A percentile compares a stretch with the other conserved stretches of the same genome.
Evolutionary conservation across 92 coral and sea anemone genomes (phyloP).

Genomic region (Diadumene lineata): DNA sequence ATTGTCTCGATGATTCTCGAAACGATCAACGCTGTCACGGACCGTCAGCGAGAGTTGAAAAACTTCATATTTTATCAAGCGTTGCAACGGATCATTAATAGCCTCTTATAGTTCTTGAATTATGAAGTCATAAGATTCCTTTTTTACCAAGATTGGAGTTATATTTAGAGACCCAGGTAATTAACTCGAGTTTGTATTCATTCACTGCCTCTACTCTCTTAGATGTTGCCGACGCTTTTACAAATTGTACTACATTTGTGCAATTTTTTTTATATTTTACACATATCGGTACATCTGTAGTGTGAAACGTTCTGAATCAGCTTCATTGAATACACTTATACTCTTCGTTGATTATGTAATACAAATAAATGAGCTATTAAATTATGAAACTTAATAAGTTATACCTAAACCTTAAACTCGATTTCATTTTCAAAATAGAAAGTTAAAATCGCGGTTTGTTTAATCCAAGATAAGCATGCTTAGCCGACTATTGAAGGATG

Average conservation of each 20-base stretch:
- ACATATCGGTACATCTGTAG: neutral
- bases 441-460: neutral
- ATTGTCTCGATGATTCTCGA: constrained; percentile 1
- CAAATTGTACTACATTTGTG: neutral
- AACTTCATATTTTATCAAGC: neutral
- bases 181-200: constrained; percentile 1
- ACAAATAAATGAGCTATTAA: no score
- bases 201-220: neutral
- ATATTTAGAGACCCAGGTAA: constrained; percentile 2
- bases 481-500: neutral
- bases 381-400: no score
- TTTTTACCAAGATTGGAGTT: neutral
- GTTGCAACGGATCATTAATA: neutral
- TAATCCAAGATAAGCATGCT: neutral
- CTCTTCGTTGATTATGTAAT: no score
- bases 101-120: neutral
- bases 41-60: neutral
- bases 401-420: no score
- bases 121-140: neutral
- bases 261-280: neutral
- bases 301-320: neutral
- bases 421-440: no score
- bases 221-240: constrained; percentile 11
- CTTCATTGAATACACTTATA: no score
- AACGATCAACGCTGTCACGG: constrained; percentile 2